Evolutionary conservation across 2,113 vertebrate species (phyloP), one percentile per base, ranked within the genome.

Genomic region (Lophochroa leadbeateri): DNA sequence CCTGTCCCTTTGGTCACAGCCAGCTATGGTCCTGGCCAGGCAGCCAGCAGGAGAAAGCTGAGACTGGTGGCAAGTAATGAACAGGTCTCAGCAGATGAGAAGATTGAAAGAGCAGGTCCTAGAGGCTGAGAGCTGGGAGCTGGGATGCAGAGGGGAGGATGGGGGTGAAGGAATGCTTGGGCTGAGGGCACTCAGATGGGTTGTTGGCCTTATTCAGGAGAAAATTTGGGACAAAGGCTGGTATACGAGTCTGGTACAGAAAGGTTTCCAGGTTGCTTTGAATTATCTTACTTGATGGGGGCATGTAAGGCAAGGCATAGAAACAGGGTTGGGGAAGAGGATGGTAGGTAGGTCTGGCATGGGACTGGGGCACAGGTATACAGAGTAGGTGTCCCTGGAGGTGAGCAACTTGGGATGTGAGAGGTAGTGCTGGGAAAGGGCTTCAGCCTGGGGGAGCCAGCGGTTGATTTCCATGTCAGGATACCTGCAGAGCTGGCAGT

Each of bases 351-450:
- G 12, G 43, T 63, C 64, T 71, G 65, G 11, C 39, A 43, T 1
- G 2, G 43, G 50, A 5, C 29, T 52, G 41, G 46, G 33, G 8
- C n/a, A 46, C 0, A 0, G 13, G 13, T 8, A 18, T 31, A 49
- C 13, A 19, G 18, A 20, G 11, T 1, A 77, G 11, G 8, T 41
- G 43, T 75, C 13, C 10, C 46, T 63, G 46, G 35, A 88, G 29
- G 14, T 14, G 13, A 78, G 20, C 19, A 71, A 0, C 37, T 33
- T 1, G 0, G 39, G 4, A 18, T 65, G 7, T 49, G 39, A 86
- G 25, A 37, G 5, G 12, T 39, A 72, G 25, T 72, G 12, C 11
- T 69, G 27, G 18, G 29, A 82, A 92, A 93, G 17, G 8, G 9
- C 16, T 64, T 85, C 39, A 64, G 4, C 31, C 13, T 50, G 9